Evolutionary conservation across 1,140 invertebrate species (phyloP).

Genomic region (Protaetia brevitarsis): DNA sequence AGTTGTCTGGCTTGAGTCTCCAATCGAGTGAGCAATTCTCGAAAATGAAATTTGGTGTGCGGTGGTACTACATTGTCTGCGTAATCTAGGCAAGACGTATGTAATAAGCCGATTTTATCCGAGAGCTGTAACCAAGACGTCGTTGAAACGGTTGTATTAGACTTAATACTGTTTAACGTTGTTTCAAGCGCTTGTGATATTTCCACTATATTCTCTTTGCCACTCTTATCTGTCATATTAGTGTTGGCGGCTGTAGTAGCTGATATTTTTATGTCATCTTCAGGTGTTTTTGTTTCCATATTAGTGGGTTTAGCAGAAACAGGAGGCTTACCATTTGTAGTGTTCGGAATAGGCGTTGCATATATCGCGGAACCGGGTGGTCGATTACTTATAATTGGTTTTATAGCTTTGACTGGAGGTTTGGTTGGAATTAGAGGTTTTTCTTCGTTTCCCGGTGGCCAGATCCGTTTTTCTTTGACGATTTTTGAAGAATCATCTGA

Average conservation of each 20-base stretch:
- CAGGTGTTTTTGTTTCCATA: slow-evolving; percentile 48
- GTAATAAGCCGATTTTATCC: slow-evolving; percentile 76
- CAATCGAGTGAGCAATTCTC: slow-evolving; percentile 77
- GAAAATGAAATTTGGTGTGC: slow-evolving; percentile 83
- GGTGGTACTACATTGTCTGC: slow-evolving; percentile 73
- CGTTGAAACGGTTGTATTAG: slow-evolving; percentile 57
- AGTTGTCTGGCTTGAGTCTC: slow-evolving; percentile 76
- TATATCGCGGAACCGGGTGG: slow-evolving; percentile 56
- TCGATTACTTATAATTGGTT: slow-evolving; percentile 50
- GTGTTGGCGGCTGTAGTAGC: slow-evolving; percentile 27
- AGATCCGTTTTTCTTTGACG: slow-evolving; percentile 54
- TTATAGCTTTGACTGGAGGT: slow-evolving; percentile 57
- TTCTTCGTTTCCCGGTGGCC: slow-evolving; percentile 57
- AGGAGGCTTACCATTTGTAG: slow-evolving; percentile 48
- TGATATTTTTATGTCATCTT: slow-evolving; percentile 52
- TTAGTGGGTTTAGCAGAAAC: slow-evolving; percentile 60
- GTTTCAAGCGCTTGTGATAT: slow-evolving; percentile 66
- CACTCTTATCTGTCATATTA: slow-evolving; percentile 27
- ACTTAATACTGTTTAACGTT: slow-evolving; percentile 61
- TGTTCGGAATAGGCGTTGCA: slow-evolving; percentile 58
- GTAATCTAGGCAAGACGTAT: slow-evolving; percentile 72
- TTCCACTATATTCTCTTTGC: slow-evolving; percentile 66
- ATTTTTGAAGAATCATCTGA: slow-evolving; percentile 38
- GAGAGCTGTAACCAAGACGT: slow-evolving; percentile 78
- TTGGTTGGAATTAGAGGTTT: slow-evolving; percentile 72